These are phyloP conservation scores for Volucella bombylans DNA, from an alignment of 2,888 invertebrate genomes.

Conservation along the genomic window DNA sequence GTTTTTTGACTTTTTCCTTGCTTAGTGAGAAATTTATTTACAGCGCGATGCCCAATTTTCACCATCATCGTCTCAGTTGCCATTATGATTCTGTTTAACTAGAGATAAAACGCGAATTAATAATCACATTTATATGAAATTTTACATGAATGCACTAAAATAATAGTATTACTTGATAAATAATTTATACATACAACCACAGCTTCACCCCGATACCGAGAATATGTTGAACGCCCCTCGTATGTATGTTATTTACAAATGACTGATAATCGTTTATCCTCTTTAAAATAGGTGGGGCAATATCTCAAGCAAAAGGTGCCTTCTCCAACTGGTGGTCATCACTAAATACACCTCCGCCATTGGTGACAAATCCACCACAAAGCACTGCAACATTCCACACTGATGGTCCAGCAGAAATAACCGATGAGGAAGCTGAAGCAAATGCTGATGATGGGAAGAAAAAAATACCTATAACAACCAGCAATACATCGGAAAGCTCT, in stretches of 20 bases:
- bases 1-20: too few species aligned
- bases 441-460: constrained; percentile 46
- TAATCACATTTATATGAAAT: too few species aligned
- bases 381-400: constrained; percentile 46
- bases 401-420: constrained; percentile 40
- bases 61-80: too few species aligned
- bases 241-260: background rate
- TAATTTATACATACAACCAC: too few species aligned
- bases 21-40: too few species aligned
- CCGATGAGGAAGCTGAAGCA: constrained; percentile 42
- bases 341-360: constrained; percentile 84
- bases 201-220: too few species aligned
- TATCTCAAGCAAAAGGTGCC: constrained; percentile 93
- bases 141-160: too few species aligned
- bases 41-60: too few species aligned
- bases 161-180: too few species aligned
- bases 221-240: too few species aligned
- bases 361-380: constrained; percentile 41
- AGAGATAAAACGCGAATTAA: too few species aligned
- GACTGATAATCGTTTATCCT: constrained; percentile 71
- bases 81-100: too few species aligned
- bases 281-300: constrained; percentile 88
- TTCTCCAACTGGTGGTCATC: constrained; percentile 94
- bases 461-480: constrained; percentile 18
- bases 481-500: constrained; percentile 32